phyloP scores from a whole-genome alignment of 2,888 invertebrate genomes.

The Loripinus fragilis region DNA sequence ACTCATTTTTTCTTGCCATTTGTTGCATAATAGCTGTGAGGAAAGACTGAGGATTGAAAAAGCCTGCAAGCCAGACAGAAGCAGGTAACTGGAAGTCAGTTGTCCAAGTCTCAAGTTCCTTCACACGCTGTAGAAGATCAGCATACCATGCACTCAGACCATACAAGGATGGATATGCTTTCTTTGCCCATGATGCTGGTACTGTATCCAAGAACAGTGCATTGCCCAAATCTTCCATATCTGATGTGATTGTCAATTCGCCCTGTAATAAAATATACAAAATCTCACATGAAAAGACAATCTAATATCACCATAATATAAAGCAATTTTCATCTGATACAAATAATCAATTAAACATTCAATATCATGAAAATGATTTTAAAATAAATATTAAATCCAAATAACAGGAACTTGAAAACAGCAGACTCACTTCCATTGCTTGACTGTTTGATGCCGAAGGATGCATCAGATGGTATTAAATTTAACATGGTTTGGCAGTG shows the following conservation, averaged over 20 bases:
- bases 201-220: conserved; percentile 94
- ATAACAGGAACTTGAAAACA: too few species aligned
- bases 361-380: too few species aligned
- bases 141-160: conserved; percentile 96
- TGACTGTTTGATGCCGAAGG: too few species aligned
- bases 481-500: too few species aligned
- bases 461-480: too few species aligned
- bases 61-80: conserved; percentile 98
- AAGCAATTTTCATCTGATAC: too few species aligned
- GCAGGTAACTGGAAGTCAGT: conserved; percentile 94
- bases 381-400: too few species aligned
- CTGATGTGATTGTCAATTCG: conserved; percentile 97
- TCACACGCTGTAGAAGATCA: conserved; percentile 92
- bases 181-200: conserved; percentile 92
- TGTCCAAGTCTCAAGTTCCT: conserved; percentile 93
- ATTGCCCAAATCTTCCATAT: conserved; percentile 98
- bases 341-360: too few species aligned
- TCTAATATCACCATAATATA: too few species aligned
- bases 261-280: conserved; percentile 86
- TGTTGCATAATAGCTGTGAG: conserved; percentile 99
- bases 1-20: conserved; percentile 94
- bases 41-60: conserved; percentile 98
- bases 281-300: too few species aligned
- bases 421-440: too few species aligned
- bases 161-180: conserved; percentile 95